phyloP scores from a whole-genome alignment of 2,888 invertebrate genomes.

The Sturmia bella region DNA sequence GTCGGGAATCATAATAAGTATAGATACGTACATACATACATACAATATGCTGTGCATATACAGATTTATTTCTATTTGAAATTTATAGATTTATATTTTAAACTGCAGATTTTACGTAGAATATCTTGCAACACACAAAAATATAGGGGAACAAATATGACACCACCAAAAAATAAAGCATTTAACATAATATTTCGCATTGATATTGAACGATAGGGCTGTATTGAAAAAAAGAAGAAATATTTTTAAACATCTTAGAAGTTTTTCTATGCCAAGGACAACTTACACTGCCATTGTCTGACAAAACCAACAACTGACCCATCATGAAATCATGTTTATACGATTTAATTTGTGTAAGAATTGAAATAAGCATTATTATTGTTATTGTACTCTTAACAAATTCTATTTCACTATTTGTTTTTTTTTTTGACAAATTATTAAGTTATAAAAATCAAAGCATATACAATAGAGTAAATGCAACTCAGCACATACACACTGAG shows the following conservation, averaged over 20 bases:
- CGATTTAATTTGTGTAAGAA: slow-evolving; percentile 46
- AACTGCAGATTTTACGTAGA: slow-evolving; percentile 70
- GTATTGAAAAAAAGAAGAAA: neutral
- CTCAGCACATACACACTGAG: no score
- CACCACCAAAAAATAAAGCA: slow-evolving; percentile 74
- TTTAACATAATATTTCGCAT: slow-evolving; percentile 69
- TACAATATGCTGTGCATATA: no score
- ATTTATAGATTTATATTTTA: slow-evolving; percentile 66
- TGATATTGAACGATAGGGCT: slow-evolving; percentile 69
- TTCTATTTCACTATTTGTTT: no score
- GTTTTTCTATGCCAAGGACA: no score
- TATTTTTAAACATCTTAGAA: neutral
- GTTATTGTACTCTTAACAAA: neutral
- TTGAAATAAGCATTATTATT: slow-evolving; percentile 66
- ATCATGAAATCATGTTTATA: slow-evolving; percentile 56
- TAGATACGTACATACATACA: no score
- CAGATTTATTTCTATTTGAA: slow-evolving; percentile 41
- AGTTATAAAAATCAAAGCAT: no score
- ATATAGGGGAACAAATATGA: slow-evolving; percentile 75
- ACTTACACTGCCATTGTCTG: slow-evolving; percentile 58
- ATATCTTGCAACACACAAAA: slow-evolving; percentile 74
- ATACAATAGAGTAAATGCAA: no score
- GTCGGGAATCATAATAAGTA: no score
- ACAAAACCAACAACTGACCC: slow-evolving; percentile 29
- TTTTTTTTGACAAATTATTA: neutral